Percentiles rank a stretch among this genome's conserved stretches.
These are phyloP conservation scores for Coleophora deauratella DNA, from an alignment of 2,888 invertebrate species.

Conservation along the genomic window DNA sequence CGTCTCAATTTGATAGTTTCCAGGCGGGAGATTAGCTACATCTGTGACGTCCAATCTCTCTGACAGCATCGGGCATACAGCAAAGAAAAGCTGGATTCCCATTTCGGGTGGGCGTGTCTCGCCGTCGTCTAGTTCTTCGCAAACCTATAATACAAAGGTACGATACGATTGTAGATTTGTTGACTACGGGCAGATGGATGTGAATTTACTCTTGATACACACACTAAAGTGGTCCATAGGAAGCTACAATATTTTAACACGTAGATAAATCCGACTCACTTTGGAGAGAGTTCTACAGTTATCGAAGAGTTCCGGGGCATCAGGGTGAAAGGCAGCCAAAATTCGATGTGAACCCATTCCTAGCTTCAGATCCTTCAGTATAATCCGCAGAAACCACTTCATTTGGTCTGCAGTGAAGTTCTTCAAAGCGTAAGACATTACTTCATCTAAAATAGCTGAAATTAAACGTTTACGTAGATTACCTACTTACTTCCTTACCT, in stretches of 20 bases:
- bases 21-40: slow-evolving; percentile 72
- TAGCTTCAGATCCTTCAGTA: slow-evolving; percentile 88
- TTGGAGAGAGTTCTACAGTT: slow-evolving; percentile 80
- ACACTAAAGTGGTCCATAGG: too few relatives aligned
- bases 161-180: too few relatives aligned
- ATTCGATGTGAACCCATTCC: slow-evolving; percentile 82
- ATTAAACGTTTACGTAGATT: too few relatives aligned
- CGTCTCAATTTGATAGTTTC: slow-evolving; percentile 80
- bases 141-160: slow-evolving; percentile 74
- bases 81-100: slow-evolving; percentile 81
- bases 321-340: slow-evolving; percentile 82
- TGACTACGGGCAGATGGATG: too few relatives aligned
- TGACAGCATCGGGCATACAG: slow-evolving; percentile 92
- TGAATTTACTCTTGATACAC: too few relatives aligned
- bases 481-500: too few relatives aligned
- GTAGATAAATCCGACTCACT: slow-evolving; percentile 60
- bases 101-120: slow-evolving; percentile 76
- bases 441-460: slow-evolving; percentile 55
- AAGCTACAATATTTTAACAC: too few relatives aligned
- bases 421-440: slow-evolving; percentile 78
- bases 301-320: slow-evolving; percentile 84
- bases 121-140: slow-evolving; percentile 77
- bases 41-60: slow-evolving; percentile 79
- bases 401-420: slow-evolving; percentile 83
- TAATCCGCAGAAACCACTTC: slow-evolving; percentile 92